Evolutionary conservation across 2,888 invertebrate genomes (phyloP).

Genomic region (Thera obeliscata): DNA sequence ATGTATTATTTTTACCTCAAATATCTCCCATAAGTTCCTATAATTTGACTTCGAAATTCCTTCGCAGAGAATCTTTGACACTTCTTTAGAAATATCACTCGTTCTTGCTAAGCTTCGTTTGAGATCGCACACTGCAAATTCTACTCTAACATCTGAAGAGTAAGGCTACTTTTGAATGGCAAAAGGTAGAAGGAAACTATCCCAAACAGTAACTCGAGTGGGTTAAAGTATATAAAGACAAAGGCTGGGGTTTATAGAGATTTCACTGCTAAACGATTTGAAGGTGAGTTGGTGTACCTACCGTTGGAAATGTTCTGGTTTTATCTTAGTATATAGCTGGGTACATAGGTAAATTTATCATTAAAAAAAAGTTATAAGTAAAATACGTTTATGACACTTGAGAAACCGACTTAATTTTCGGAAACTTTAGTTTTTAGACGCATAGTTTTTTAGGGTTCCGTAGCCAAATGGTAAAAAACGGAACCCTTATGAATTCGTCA

Average conservation of each 20-base stretch:
- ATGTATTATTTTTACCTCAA: neutral
- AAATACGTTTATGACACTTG: no score
- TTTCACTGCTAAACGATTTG: slow-evolving; percentile 35
- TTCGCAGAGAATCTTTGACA: slow-evolving; percentile 28
- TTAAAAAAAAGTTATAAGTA: no score
- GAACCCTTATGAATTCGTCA: no score
- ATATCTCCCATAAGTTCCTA: slow-evolving; percentile 16
- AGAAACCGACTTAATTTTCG: no score
- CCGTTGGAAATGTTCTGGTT: slow-evolving; percentile 8
- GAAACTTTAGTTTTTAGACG: no score
- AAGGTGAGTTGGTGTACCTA: slow-evolving; percentile 27
- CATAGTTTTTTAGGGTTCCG: no score
- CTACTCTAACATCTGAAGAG: neutral
- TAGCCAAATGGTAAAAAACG: no score
- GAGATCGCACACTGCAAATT: neutral
- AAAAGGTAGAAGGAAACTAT: slow-evolving; percentile 24
- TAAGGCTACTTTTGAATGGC: slow-evolving; percentile 1
- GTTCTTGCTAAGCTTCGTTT: slow-evolving; percentile 17
- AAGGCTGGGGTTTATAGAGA: slow-evolving; percentile 30
- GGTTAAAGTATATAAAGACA: slow-evolving; percentile 33
- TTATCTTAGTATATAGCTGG: neutral
- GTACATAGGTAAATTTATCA: no score
- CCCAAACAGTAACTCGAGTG: slow-evolving; percentile 22
- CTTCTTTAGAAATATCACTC: slow-evolving; percentile 31
- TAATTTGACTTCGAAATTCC: slow-evolving; percentile 22